Evolutionary conservation across 2,797 vertebrate genomes (phyloP), one percentile per base, ranked within the genome.

Genomic region (Amphiprion clarkii): DNA sequence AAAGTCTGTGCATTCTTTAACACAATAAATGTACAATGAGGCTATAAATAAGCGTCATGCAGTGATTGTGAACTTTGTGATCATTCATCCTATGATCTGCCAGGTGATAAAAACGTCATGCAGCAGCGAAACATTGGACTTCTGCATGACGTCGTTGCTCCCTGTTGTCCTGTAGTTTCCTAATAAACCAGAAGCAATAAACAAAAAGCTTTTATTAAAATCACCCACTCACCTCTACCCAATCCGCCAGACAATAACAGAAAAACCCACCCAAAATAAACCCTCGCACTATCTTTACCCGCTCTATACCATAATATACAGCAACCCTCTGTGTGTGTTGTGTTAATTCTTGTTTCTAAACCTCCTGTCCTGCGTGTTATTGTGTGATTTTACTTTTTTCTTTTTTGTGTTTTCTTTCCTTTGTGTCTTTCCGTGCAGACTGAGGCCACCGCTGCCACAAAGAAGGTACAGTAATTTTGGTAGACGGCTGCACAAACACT

Each of bases 381-480:
- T 48, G 25, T 71, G 25, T 70, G 31, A 72, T 36, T 51, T 58
- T 27, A 27, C 27, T 75, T 44, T 14, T 62, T 9, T 8, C 65
- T 71, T 55, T 74, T 86, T 19, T 81, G 57, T 81, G 40, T 75
- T 65, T 53, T 79, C 42, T 39, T 64, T 40, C 7, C 3, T 82
- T 76, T 81, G 59, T 78, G 55, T 87, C 54, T 71, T 7, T 75
- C 39, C 33, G 55, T 42, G 68, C 89, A 95, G 93, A 89, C 88
- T 29, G 89, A 94, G 76, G 88, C 69, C 68, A 74, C 86, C 23
- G 71, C 84, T 53, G 72, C 77, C 29, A 71, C 82, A 53, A 88
- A 91, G 71, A 91, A 94, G 93, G 93, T 94, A 93, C 48, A 67
- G 76, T 69, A 17, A 46, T 17, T 17, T 51, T 76, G 52, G 75